Percentiles rank a stretch among this genome's conserved stretches.
phyloP scores from a whole-genome alignment of 1,140 invertebrate species.

The Panagrolaimus sp. region DNA sequence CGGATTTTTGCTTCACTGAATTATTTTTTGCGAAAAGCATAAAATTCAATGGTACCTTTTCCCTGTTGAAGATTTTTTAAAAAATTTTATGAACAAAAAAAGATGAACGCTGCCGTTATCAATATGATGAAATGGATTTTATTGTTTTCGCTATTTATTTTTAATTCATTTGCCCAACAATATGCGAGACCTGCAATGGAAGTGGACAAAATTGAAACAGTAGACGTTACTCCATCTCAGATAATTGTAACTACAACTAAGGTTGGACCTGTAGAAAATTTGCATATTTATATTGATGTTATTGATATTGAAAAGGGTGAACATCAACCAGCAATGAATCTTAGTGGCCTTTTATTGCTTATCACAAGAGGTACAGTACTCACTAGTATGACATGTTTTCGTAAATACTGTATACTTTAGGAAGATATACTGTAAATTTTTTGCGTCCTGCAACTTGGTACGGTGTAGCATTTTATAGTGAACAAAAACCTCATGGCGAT shows the following conservation, averaged over 20 bases:
- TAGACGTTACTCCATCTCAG: slow-evolving; percentile 49
- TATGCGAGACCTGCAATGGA: neutral
- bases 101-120: too few relatives aligned
- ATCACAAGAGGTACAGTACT: slow-evolving; percentile 46
- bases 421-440: slow-evolving; percentile 56
- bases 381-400: neutral
- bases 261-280: slow-evolving; percentile 43
- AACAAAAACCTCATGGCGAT: slow-evolving; percentile 25
- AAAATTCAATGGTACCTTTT: too few relatives aligned
- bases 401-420: slow-evolving; percentile 31
- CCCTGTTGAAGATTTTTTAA: too few relatives aligned
- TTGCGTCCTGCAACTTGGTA: slow-evolving; percentile 53
- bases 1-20: too few relatives aligned
- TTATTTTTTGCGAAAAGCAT: too few relatives aligned
- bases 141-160: neutral
- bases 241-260: slow-evolving; percentile 48
- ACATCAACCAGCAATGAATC: slow-evolving; percentile 47
- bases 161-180: neutral
- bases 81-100: too few relatives aligned
- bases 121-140: too few relatives aligned
- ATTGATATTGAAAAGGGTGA: slow-evolving; percentile 48
- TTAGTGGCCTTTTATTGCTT: slow-evolving; percentile 49
- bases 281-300: slow-evolving; percentile 46
- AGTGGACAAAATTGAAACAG: slow-evolving; percentile 43
- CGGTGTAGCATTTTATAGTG: slow-evolving; percentile 44